Evolutionary conservation across 2,113 vertebrate genomes (phyloP).

Genomic region (Mugil cephalus): DNA sequence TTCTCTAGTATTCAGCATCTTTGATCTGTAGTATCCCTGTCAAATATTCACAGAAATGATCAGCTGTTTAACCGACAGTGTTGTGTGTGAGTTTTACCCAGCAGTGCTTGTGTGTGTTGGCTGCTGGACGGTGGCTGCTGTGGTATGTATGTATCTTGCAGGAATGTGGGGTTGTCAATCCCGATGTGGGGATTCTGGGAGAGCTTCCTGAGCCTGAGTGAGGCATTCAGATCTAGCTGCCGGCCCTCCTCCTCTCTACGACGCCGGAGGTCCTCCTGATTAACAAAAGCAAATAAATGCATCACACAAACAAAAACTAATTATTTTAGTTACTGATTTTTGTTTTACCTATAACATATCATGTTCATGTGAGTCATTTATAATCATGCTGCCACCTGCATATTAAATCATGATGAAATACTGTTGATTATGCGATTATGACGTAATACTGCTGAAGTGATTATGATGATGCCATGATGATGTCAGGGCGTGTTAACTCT

Average conservation of each 20-base stretch:
- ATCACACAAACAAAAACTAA: neutral
- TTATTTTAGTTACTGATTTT: too few species aligned
- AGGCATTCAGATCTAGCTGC: conserved; percentile 94
- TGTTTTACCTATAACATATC: too few species aligned
- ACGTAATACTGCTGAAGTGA: too few species aligned
- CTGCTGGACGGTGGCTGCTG: conserved; percentile 43
- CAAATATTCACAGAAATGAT: conserved; percentile 5
- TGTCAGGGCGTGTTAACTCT: too few species aligned
- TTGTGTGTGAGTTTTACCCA: conserved; percentile 56
- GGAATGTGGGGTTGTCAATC: conserved; percentile 99
- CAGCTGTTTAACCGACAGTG: neutral
- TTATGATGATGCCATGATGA: too few species aligned
- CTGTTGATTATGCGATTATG: too few species aligned
- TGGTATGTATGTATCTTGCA: conserved; percentile 78
- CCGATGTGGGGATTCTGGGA: conserved; percentile 96
- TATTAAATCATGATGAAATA: too few species aligned
- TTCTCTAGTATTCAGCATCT: neutral
- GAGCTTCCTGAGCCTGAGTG: conserved; percentile 95
- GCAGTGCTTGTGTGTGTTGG: conserved; percentile 61
- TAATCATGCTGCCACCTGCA: too few species aligned
- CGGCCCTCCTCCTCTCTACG: conserved; percentile 92
- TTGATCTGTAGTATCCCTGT: neutral
- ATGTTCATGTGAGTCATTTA: too few species aligned
- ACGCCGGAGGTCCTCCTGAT: conserved; percentile 91
- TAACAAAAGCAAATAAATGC: neutral